These are phyloP conservation scores for Tichodroma muraria DNA, from an alignment of 2,113 vertebrate genomes.

Conservation along the genomic window DNA sequence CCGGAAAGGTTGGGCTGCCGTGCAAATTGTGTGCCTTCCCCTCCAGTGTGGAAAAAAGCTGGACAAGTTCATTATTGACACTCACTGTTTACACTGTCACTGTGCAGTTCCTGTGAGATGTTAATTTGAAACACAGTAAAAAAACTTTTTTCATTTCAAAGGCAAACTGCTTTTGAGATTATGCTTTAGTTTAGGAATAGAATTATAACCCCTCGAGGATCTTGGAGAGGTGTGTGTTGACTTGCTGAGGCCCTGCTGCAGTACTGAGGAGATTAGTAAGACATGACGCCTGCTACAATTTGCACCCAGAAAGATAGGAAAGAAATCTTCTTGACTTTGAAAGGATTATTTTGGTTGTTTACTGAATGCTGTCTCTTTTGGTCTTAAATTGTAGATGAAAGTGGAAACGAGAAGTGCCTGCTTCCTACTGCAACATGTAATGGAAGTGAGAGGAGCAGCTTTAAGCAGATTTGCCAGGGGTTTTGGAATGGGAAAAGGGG, in stretches of 20 bases:
- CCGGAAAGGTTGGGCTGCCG: background rate
- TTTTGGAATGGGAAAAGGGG: background rate
- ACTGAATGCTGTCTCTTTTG: background rate
- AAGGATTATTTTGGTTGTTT: constrained; percentile 45
- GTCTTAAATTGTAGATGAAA: background rate
- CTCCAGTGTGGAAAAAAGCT: background rate
- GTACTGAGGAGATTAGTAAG: constrained; percentile 14
- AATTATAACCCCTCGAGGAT: background rate
- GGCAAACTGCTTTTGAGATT: background rate
- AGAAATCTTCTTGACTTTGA: constrained; percentile 7
- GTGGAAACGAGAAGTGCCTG: background rate
- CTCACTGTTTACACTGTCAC: background rate
- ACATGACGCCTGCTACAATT: background rate
- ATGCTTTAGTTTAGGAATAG: background rate
- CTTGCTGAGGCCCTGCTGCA: background rate
- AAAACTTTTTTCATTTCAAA: background rate
- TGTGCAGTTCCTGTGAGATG: background rate
- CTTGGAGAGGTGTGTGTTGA: background rate
- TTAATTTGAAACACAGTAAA: background rate
- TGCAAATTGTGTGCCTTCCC: background rate
- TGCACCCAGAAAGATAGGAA: background rate
- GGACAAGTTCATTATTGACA: background rate
- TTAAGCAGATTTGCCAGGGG: background rate
- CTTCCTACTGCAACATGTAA: background rate
- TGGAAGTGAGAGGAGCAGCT: background rate